Evolutionary conservation across 2,888 invertebrate genomes (phyloP).

Genomic region (Azorinus chamasolen): DNA sequence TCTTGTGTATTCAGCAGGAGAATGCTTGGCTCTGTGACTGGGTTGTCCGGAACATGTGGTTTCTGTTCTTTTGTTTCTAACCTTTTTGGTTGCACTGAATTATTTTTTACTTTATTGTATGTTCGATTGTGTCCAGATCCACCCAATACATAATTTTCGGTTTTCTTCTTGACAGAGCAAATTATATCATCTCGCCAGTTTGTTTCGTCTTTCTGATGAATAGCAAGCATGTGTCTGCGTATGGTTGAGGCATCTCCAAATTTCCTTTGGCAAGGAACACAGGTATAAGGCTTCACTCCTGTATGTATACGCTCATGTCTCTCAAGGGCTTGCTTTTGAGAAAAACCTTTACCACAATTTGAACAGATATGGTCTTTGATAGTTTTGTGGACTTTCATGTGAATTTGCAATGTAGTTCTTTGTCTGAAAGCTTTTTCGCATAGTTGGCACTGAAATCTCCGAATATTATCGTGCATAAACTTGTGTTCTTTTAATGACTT

Average conservation of each 20-base stretch:
- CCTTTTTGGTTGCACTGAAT: no score
- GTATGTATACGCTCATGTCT: conserved; percentile 87
- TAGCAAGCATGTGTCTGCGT: conserved; percentile 78
- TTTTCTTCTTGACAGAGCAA: conserved; percentile 36
- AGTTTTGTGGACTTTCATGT: conserved; percentile 85
- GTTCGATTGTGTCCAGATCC: conserved; percentile 49
- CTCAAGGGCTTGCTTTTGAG: conserved; percentile 86
- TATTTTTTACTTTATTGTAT: conserved; percentile 5
- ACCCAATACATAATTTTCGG: conserved; percentile 54
- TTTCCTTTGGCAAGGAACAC: conserved; percentile 84
- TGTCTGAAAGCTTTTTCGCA: conserved; percentile 85
- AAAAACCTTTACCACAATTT: conserved; percentile 86
- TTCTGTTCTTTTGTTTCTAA: no score
- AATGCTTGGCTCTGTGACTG: no score
- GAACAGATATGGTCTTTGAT: conserved; percentile 85
- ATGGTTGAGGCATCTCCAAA: conserved; percentile 82
- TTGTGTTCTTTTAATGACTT: conserved; percentile 82
- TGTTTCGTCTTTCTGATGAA: conserved; percentile 75
- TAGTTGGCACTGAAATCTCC: conserved; percentile 84
- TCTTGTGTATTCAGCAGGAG: no score
- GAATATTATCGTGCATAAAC: conserved; percentile 83
- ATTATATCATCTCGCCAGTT: conserved; percentile 74
- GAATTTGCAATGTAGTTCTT: conserved; percentile 85
- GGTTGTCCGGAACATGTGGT: no score
- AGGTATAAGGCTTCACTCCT: conserved; percentile 85